Percentiles rank a stretch among this genome's conserved stretches.
These are phyloP conservation scores for Atractosteus spatula DNA, from an alignment of 2,113 vertebrate species.

Conservation along the genomic window DNA sequence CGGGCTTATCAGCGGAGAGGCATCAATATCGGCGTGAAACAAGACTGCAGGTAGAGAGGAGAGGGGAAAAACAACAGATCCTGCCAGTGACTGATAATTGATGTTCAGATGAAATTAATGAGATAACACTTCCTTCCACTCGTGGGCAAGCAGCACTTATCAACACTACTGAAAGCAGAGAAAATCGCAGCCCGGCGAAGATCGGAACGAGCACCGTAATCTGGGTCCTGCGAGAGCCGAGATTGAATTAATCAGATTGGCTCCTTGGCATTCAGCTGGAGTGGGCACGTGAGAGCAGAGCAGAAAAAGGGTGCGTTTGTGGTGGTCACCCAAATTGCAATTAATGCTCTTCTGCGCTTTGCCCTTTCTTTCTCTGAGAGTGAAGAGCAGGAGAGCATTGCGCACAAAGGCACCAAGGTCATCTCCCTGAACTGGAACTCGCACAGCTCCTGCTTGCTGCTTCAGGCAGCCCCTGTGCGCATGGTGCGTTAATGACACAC, in stretches of 20 bases:
- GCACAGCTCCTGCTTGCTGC: too few relatives aligned
- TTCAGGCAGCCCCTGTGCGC: too few relatives aligned
- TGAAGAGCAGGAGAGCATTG: too few relatives aligned
- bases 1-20: too few relatives aligned
- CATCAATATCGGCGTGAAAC: background rate
- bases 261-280: background rate
- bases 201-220: constrained; percentile 74
- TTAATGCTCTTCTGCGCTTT: too few relatives aligned
- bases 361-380: too few relatives aligned
- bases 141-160: constrained; percentile 67
- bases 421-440: too few relatives aligned
- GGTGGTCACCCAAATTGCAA: too few relatives aligned
- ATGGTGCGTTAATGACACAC: too few relatives aligned
- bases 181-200: constrained; percentile 75
- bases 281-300: too few relatives aligned
- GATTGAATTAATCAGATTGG: constrained; percentile 63
- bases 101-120: constrained; percentile 72
- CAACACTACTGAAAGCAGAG: constrained; percentile 67
- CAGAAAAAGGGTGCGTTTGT: too few relatives aligned
- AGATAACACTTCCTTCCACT: constrained; percentile 71
- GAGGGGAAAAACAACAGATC: background rate
- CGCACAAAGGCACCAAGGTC: too few relatives aligned
- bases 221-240: constrained; percentile 58
- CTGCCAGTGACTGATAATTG: constrained; percentile 59
- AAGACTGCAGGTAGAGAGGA: background rate